Evolutionary conservation across 2,797 vertebrate species (phyloP).

Genomic region (Pangasius larnaudii): DNA sequence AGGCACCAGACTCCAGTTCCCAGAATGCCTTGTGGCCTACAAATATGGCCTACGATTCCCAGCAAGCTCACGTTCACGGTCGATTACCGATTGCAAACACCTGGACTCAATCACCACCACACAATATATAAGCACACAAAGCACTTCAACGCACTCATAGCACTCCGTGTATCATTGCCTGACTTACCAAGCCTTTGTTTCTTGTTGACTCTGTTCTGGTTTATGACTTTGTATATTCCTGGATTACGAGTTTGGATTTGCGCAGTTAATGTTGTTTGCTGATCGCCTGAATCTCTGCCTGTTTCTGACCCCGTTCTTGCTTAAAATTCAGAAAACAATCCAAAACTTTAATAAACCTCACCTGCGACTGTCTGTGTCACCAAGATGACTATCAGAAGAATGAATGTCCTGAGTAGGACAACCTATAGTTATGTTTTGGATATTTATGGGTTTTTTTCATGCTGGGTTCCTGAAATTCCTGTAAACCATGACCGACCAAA

Average conservation of each 20-base stretch:
- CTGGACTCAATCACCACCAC: neutral
- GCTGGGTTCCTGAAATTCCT: neutral
- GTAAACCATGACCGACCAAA: neutral
- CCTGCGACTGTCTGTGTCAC: neutral
- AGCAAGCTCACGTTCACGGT: neutral
- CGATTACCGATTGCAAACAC: neutral
- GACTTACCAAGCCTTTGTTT: neutral
- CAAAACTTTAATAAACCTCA: neutral
- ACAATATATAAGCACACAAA: too few species aligned
- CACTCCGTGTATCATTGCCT: neutral
- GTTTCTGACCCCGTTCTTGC: neutral
- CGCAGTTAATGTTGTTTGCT: neutral
- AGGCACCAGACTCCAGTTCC: neutral
- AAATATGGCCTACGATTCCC: neutral
- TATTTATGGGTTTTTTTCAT: neutral
- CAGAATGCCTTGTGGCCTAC: neutral
- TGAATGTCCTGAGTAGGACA: neutral
- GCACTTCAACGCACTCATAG: too few species aligned
- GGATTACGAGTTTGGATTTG: neutral
- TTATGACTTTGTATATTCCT: neutral
- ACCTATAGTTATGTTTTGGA: neutral
- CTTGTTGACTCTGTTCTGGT: neutral
- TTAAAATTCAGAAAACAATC: too few species aligned
- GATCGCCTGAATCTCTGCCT: neutral
- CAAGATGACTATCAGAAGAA: neutral